Conservation (phyloP, 2,113 vertebrate species). For the Podiceps cristatus region DNA sequence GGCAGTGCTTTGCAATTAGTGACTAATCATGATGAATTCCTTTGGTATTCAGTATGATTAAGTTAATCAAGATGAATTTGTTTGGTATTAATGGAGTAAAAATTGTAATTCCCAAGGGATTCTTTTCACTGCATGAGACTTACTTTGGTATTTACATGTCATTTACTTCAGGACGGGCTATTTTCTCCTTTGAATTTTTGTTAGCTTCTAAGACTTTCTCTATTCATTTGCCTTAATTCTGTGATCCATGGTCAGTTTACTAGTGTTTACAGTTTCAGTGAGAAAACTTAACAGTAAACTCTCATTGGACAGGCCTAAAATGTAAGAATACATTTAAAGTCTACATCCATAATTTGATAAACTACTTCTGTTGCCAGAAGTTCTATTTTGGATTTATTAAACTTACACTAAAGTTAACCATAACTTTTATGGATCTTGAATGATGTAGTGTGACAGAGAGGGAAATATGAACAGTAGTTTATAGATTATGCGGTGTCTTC, state of each 20-base stretch:
- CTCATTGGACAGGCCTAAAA: not conserved
- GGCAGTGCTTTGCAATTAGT: not conserved
- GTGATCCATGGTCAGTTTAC: not conserved
- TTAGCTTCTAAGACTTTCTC: not conserved
- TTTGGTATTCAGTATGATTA: conserved; percentile 21
- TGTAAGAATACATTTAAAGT: not conserved
- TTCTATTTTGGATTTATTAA: not conserved
- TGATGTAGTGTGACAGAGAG: not conserved
- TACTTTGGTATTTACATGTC: not conserved
- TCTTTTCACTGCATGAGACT: not conserved
- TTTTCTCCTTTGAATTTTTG: conserved; percentile 13
- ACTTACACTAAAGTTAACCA: not conserved
- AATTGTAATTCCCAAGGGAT: not conserved
- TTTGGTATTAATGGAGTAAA: conserved; percentile 45
- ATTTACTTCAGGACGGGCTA: not conserved
- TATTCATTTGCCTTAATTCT: not conserved
- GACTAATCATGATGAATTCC: conserved; percentile 37
- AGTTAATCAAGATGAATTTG: conserved; percentile 53
- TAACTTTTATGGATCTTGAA: not conserved
- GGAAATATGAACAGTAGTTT: not conserved
- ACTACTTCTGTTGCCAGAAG: not conserved
- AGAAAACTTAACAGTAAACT: not conserved
- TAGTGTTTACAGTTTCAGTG: not conserved
- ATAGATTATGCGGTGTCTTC: not conserved
- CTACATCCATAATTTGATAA: not conserved